Evolutionary conservation across 2,797 vertebrate genomes (phyloP), one percentile per base, ranked within the genome.

Genomic region (Melanotaenia parkinsoni): DNA sequence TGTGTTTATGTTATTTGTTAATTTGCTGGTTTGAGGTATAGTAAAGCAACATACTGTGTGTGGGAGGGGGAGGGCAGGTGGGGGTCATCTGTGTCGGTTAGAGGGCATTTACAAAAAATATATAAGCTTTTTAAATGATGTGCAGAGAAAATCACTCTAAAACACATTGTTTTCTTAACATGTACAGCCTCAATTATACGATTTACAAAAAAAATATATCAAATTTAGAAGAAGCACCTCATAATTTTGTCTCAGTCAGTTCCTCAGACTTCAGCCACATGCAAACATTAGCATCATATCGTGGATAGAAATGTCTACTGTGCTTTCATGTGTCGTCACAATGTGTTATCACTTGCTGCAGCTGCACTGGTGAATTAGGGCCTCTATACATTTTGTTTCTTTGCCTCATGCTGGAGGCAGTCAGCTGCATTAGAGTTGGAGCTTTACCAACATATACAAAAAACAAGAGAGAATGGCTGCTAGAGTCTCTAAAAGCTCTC

Each of bases 401-500:
- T 72, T 72, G 11, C 50, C 57, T 79, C 63, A 79, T 66, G 74
- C 84, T 86, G 35, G 62, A 89, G 81, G 84, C 81, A 51, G 75
- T 74, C 40, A 28, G 73, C 78, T 83, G 83, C 84, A 88, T 87
- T 86, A 77, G 60, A 85, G 63, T 53, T 73, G 74, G 66, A 84
- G 73, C 74, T 84, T 76, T 67, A 71, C 58, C 71, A 77, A 80
- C 61, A 80, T 43, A 72, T 6, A 79, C n/a, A 71, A 32, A 66
- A 45, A 76, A 13, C 26, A 33, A 37, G 45, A 80, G 53, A 22
- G 57, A 67, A 63, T 20, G 56, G 68, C 70, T 43, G 72, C 76
- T 67, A 62, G 66, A 79, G 32, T 64, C 70, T 76, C 71, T 85
- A 77, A 91, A 86, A 89, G 82, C 74, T 81, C 67, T 88, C 70